A percentile compares a stretch with the other conserved stretches of the same genome.
phyloP scores from a whole-genome alignment of 1,140 invertebrate genomes.

The Ylistrum balloti region DNA sequence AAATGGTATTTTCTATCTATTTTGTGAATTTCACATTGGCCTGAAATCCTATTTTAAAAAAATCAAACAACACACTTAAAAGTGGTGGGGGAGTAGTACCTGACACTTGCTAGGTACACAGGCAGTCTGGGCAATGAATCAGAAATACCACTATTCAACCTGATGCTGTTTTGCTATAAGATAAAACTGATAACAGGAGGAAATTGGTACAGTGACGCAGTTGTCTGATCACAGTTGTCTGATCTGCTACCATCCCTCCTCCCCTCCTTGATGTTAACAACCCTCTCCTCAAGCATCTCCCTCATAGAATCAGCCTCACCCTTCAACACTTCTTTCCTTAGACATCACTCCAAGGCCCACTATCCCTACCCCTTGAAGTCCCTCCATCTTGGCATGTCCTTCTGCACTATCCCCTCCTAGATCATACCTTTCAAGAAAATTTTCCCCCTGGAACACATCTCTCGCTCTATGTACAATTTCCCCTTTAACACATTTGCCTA shows the following conservation, averaged over 20 bases:
- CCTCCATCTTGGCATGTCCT: too few relatives aligned
- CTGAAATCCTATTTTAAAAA: not conserved
- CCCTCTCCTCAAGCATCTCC: not conserved
- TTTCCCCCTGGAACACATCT: too few relatives aligned
- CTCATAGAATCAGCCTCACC: not conserved
- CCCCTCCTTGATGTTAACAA: not conserved
- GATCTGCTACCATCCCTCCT: not conserved
- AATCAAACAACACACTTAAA: not conserved
- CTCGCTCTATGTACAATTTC: too few relatives aligned
- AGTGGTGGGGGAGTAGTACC: not conserved
- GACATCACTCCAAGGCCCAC: too few relatives aligned
- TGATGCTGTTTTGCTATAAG: not conserved
- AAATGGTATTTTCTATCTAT: not conserved
- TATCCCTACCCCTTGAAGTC: too few relatives aligned
- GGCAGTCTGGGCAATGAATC: not conserved
- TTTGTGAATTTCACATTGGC: not conserved
- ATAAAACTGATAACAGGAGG: not conserved
- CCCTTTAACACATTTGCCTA: too few relatives aligned
- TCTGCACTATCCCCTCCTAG: too few relatives aligned
- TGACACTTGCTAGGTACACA: constrained; percentile 37
- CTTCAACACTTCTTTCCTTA: too few relatives aligned
- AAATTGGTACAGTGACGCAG: constrained; percentile 24
- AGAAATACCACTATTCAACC: not conserved
- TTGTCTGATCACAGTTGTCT: not conserved
- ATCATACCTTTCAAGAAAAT: too few relatives aligned